phyloP scores from a whole-genome alignment of 30 jellyfish, hydroid and myxozoan species.

The Hydra vulgaris region DNA sequence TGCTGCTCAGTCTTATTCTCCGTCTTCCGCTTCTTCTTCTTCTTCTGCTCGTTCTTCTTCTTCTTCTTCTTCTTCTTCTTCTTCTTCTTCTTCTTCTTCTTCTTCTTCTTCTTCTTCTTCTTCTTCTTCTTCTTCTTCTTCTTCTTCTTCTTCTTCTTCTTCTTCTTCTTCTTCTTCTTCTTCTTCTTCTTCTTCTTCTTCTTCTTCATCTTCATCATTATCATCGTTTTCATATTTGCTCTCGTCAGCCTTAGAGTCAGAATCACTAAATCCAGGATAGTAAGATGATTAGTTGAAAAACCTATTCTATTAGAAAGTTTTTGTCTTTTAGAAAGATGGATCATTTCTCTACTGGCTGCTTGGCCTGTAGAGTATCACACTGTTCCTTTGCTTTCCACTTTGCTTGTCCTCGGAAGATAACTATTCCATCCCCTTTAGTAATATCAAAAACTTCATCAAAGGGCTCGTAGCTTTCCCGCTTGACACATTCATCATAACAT shows the following conservation, averaged over 20 bases:
- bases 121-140: not conserved
- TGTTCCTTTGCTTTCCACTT: constrained; percentile 6
- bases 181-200: not conserved
- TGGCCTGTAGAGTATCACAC: not conserved
- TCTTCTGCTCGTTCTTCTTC: not conserved
- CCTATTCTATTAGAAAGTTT: no score
- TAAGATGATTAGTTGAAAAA: no score
- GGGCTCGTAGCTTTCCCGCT: no score
- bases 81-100: not conserved
- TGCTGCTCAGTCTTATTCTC: not conserved
- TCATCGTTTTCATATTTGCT: no score
- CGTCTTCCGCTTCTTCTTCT: constrained; percentile 2
- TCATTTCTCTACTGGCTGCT: no score
- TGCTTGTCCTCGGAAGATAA: constrained; percentile 9
- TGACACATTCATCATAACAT: no score
- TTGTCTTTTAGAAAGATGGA: no score
- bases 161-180: not conserved
- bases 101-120: no score
- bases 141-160: constrained; percentile 16
- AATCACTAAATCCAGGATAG: no score
- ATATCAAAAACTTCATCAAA: no score
- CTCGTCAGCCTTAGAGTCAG: not conserved
- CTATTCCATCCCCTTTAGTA: no score
- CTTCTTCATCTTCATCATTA: constrained; percentile 10
- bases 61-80: constrained; percentile 3